A percentile compares a stretch with the other conserved stretches of the same genome.
Evolutionary conservation across 2,797 vertebrate species (phyloP).

Genomic region (Simalia tracyae): DNA sequence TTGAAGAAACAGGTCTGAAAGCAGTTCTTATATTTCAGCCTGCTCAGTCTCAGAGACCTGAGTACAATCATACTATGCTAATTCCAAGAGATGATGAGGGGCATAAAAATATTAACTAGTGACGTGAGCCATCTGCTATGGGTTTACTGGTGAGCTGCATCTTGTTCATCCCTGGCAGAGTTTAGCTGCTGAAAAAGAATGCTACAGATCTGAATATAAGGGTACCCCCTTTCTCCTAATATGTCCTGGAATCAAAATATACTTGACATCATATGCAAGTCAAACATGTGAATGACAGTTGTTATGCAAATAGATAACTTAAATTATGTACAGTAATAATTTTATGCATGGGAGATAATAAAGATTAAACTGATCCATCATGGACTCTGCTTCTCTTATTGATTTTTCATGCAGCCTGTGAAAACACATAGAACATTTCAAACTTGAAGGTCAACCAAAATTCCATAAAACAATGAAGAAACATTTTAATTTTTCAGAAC

Average conservation of each 20-base stretch:
- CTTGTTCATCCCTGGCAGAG: conserved; percentile 6
- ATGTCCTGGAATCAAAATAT: conserved; percentile 65
- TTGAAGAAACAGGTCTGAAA: neutral
- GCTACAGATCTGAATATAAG: conserved; percentile 62
- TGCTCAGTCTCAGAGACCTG: neutral
- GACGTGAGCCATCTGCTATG: neutral
- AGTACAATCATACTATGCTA: neutral
- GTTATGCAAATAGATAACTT: conserved; percentile 66
- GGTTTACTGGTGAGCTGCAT: neutral
- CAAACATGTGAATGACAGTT: conserved; percentile 52
- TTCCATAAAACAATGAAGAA: neutral
- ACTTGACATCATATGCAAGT: conserved; percentile 57
- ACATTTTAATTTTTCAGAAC: neutral
- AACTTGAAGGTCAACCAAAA: neutral
- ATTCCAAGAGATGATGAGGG: neutral
- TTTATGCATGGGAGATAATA: conserved; percentile 73
- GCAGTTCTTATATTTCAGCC: neutral
- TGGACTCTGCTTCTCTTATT: neutral
- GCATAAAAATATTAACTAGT: neutral
- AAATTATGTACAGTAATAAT: conserved; percentile 69
- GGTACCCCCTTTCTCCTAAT: conserved; percentile 50
- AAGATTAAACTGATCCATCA: conserved; percentile 53
- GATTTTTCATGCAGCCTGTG: neutral
- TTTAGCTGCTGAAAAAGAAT: neutral
- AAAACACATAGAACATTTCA: neutral